Conservation (phyloP, 2,797 vertebrate genomes). For the Gambusia yucatana region DNA sequence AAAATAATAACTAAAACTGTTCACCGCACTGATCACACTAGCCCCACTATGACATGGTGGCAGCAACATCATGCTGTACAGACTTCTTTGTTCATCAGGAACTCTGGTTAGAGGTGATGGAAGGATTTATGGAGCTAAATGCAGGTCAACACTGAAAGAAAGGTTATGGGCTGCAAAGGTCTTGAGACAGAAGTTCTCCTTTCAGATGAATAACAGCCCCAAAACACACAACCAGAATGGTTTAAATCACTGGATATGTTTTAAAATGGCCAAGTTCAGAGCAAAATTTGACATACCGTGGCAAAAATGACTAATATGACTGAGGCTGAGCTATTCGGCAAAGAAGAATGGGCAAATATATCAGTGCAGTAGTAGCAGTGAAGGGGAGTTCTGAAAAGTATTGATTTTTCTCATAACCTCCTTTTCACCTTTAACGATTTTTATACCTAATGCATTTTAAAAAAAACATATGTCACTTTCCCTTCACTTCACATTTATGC, state of each 20-base stretch:
- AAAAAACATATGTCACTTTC: neutral
- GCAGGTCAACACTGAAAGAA: neutral
- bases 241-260: neutral
- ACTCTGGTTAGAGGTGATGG: neutral
- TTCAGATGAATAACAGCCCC: neutral
- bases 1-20: neutral
- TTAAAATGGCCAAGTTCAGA: neutral
- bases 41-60: neutral
- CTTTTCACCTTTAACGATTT: neutral
- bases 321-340: neutral
- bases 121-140: neutral
- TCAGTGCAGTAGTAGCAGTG: neutral
- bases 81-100: neutral
- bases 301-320: neutral
- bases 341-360: constrained; percentile 2
- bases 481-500: neutral
- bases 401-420: neutral
- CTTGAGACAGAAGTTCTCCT: neutral
- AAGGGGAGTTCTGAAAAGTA: neutral
- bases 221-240: neutral
- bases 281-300: neutral
- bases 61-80: neutral
- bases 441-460: neutral
- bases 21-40: neutral
- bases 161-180: neutral